These are phyloP conservation scores for Lepidostoma basale DNA, from an alignment of 1,140 invertebrate genomes.

Conservation along the genomic window DNA sequence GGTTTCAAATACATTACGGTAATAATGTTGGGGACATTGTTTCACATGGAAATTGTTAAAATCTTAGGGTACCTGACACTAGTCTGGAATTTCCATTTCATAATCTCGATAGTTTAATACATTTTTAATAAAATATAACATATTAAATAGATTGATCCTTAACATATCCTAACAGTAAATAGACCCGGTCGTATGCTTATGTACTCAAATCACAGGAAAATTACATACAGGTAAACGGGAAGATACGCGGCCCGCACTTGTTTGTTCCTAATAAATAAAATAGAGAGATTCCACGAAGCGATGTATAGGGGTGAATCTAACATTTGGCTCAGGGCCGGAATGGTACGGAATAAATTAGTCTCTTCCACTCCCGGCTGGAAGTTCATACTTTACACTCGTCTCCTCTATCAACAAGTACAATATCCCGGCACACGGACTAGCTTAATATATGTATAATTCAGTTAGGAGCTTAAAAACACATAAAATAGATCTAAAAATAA, in stretches of 20 bases:
- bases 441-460: slow-evolving; percentile 12
- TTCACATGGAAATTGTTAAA: slow-evolving; percentile 16
- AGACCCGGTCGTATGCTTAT: slow-evolving; percentile 16
- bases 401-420: no score
- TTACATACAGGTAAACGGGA: slow-evolving; percentile 21
- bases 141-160: slow-evolving; percentile 21
- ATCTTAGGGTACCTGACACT: slow-evolving; percentile 30
- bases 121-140: slow-evolving; percentile 29
- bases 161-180: slow-evolving; percentile 3
- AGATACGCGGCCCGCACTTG: not conserved
- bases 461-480: slow-evolving; percentile 20
- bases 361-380: no score
- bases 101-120: not conserved
- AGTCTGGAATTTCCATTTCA: slow-evolving; percentile 20
- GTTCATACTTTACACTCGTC: not conserved
- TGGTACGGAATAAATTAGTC: not conserved
- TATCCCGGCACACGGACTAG: no score
- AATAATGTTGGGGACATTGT: not conserved
- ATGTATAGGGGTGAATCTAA: no score
- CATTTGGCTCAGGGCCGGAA: slow-evolving; percentile 7
- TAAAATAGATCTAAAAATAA: slow-evolving; percentile 16
- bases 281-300: no score
- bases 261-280: slow-evolving; percentile 1
- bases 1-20: slow-evolving; percentile 1
- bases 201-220: slow-evolving; percentile 29